Conservation (phyloP, 2,888 invertebrate genomes). For the Metellina segmentata region DNA sequence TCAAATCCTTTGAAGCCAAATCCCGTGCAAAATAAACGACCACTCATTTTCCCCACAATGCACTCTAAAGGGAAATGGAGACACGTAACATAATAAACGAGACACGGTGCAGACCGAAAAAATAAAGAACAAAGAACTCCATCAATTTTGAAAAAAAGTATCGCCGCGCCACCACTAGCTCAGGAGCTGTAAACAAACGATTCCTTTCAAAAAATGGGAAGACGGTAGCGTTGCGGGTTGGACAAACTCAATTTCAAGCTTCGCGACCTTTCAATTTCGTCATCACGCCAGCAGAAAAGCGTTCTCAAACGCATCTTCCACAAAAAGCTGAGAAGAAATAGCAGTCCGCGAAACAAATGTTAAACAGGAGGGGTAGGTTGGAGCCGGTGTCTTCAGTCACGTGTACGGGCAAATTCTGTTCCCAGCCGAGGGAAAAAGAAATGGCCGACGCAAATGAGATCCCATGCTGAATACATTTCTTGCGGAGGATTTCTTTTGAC, state of each 20-base stretch:
- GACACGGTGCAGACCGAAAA: neutral
- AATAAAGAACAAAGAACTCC: conserved; percentile 12
- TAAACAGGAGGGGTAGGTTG: neutral
- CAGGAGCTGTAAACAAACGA: neutral
- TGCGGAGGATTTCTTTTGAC: neutral
- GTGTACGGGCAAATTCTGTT: neutral
- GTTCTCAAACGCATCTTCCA: conserved; percentile 5
- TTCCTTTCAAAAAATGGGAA: neutral
- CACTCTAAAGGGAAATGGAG: neutral
- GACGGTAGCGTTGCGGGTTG: neutral
- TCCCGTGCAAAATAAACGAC: too few species aligned
- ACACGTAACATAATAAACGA: neutral
- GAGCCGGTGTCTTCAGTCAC: neutral
- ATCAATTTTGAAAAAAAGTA: neutral
- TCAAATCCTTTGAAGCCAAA: too few species aligned
- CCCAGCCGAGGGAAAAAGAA: neutral
- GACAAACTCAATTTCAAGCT: conserved; percentile 37
- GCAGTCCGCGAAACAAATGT: conserved; percentile 12
- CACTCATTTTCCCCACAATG: too few species aligned
- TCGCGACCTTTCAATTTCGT: neutral
- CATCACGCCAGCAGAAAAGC: conserved; percentile 4
- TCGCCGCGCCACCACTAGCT: neutral
- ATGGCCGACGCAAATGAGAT: conserved; percentile 25
- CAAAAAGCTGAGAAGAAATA: neutral
- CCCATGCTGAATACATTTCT: conserved; percentile 33